Conservation (phyloP, 2,113 vertebrate species). For the Scolopax mira region DNA sequence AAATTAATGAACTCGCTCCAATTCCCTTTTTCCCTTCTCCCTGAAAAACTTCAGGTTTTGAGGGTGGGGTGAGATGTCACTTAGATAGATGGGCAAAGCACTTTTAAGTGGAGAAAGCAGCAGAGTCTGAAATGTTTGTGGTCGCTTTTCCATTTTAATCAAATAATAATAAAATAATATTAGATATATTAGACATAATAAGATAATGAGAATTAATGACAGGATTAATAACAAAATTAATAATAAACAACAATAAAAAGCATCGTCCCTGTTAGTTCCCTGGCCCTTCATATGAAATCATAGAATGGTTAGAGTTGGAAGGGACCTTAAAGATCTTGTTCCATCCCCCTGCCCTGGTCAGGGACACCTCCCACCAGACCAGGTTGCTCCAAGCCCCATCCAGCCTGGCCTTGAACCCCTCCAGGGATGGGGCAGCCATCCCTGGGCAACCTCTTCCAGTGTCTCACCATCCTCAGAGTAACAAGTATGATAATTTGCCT, state of each 20-base stretch:
- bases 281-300: accelerated
- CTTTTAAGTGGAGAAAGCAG: neutral
- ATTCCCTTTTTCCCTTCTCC: neutral
- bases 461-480: too few relatives aligned
- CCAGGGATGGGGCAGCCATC: too few relatives aligned
- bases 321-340: too few relatives aligned
- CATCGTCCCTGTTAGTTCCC: neutral
- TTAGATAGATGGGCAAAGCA: neutral
- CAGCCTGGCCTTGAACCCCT: too few relatives aligned
- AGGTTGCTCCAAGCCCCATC: too few relatives aligned
- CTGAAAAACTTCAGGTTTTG: neutral
- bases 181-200: too few relatives aligned
- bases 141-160: neutral
- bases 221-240: neutral
- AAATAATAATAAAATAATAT: neutral
- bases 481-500: too few relatives aligned
- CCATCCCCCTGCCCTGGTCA: too few relatives aligned
- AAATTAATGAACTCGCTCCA: neutral
- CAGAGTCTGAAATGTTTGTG: neutral
- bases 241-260: neutral
- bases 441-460: too few relatives aligned
- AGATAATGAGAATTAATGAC: too few relatives aligned
- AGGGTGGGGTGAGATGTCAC: neutral
- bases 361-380: too few relatives aligned
- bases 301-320: too few relatives aligned